Conservation (phyloP, 2,797 vertebrate genomes). For the Gymnopithys bicolor region DNA sequence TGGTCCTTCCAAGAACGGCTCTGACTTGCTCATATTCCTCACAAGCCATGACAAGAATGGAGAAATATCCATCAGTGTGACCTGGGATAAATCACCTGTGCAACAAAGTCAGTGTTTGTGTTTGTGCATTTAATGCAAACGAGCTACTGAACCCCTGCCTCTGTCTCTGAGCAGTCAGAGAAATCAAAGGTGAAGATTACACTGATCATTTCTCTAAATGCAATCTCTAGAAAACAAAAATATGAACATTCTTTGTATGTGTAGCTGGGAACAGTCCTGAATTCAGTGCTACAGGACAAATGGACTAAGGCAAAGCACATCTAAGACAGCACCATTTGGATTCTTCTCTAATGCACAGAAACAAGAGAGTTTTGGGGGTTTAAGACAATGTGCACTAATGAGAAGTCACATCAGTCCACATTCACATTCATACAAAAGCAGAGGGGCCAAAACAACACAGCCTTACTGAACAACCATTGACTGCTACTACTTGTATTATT, state of each 20-base stretch:
- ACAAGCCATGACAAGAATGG: neutral
- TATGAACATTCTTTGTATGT: neutral
- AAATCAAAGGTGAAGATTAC: neutral
- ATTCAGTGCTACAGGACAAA: neutral
- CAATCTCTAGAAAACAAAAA: neutral
- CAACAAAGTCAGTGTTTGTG: neutral
- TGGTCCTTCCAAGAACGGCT: neutral
- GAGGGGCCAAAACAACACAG: neutral
- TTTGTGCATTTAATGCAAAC: neutral
- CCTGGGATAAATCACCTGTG: neutral
- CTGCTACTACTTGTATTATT: neutral
- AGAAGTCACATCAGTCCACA: neutral
- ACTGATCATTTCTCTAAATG: neutral
- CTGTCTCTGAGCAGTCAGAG: neutral
- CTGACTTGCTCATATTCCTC: neutral
- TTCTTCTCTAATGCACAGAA: neutral
- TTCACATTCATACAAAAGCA: neutral
- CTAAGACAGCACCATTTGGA: neutral
- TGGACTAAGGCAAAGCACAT: neutral
- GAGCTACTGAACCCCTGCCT: neutral
- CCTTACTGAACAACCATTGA: neutral
- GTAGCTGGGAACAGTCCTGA: neutral
- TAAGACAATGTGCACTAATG: neutral
- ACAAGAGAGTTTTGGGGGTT: neutral
- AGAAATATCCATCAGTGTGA: neutral